Evolutionary conservation across 1,140 invertebrate genomes (phyloP).

Genomic region (Caenorhabditis remanei): DNA sequence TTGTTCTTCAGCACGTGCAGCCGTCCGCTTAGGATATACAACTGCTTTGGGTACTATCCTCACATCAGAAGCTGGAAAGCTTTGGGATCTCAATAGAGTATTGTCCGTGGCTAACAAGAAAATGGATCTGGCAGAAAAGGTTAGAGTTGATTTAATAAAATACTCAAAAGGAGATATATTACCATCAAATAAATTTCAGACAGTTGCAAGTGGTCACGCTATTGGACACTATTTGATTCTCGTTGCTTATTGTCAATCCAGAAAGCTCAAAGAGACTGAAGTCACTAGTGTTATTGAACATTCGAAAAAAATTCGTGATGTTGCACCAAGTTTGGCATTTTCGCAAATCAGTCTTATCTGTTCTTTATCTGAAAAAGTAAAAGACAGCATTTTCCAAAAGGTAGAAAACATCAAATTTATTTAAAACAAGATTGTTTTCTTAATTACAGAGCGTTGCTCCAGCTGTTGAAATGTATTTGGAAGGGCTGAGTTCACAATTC

Average conservation of each 20-base stretch:
- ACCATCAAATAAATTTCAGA: background rate
- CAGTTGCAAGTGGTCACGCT: conserved; percentile 16
- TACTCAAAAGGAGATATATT: too few species aligned
- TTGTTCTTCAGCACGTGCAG: conserved; percentile 17
- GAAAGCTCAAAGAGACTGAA: conserved; percentile 21
- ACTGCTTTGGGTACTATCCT: conserved; percentile 29
- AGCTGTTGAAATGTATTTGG: conserved; percentile 39
- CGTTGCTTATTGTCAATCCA: conserved; percentile 2
- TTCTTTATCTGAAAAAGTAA: background rate
- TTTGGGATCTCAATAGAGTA: conserved; percentile 32
- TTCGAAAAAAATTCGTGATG: conserved; percentile 14
- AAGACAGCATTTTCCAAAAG: conserved; percentile 24
- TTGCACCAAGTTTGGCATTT: conserved; percentile 24
- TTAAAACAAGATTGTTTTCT: background rate
- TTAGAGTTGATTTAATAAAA: background rate
- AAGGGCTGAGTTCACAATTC: conserved; percentile 11
- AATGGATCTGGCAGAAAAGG: conserved; percentile 43
- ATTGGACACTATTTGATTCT: conserved; percentile 28
- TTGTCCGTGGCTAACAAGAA: conserved; percentile 23
- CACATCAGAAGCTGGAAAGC: background rate
- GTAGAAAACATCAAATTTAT: background rate
- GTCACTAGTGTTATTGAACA: background rate
- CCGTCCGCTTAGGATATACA: conserved; percentile 15
- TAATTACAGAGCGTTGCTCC: background rate
- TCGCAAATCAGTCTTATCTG: conserved; percentile 1